phyloP scores from a whole-genome alignment of 92 coral and sea anemone species.

The Meandrina meandrites region DNA sequence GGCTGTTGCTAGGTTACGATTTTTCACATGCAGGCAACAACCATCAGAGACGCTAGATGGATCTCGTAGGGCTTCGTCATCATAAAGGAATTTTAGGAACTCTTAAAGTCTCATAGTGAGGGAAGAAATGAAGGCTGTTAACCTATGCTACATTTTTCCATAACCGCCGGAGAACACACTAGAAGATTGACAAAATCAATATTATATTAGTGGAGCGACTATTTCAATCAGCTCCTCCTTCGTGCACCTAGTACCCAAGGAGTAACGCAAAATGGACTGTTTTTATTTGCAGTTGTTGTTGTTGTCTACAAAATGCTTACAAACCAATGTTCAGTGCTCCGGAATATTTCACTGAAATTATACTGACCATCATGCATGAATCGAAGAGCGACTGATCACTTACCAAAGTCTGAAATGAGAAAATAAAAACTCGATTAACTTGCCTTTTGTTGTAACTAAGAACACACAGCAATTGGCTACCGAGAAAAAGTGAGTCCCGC shows the following conservation, averaged over 20 bases:
- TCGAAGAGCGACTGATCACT: not conserved
- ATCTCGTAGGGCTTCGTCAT: too few species aligned
- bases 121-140: too few species aligned
- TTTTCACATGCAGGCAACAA: not conserved
- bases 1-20: not conserved
- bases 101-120: not conserved
- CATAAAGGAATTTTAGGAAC: too few species aligned
- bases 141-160: too few species aligned
- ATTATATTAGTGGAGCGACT: too few species aligned
- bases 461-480: not conserved
- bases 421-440: not conserved
- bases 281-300: not conserved
- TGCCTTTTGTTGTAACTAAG: not conserved
- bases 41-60: not conserved
- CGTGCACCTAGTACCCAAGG: not conserved
- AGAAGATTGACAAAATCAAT: too few species aligned
- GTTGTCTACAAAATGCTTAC: not conserved
- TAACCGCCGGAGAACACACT: too few species aligned
- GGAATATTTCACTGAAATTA: not conserved
- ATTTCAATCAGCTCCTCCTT: not conserved
- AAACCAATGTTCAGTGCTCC: not conserved
- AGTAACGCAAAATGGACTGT: not conserved
- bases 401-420: slow-evolving; percentile 15
- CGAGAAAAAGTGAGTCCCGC: not conserved
- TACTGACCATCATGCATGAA: not conserved